phyloP scores from a whole-genome alignment of 2,113 vertebrate species.

The Caloenas nicobarica region DNA sequence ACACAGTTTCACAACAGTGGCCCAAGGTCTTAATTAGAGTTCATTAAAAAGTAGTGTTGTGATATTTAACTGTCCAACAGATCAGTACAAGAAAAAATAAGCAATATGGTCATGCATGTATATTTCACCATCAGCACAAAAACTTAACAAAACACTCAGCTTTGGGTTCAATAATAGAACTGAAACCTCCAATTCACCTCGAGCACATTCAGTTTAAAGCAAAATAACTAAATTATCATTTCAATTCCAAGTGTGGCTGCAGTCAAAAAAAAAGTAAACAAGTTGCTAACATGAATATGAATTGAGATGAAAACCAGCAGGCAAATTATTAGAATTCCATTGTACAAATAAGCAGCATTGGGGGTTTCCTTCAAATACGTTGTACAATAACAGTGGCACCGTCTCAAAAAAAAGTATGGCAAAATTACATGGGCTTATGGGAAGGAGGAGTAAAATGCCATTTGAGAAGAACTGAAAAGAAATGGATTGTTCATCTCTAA shows the following conservation, averaged over 20 bases:
- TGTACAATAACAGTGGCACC: not conserved
- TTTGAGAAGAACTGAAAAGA: constrained; percentile 4
- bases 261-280: not conserved
- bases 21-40: not conserved
- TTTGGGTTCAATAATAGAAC: not conserved
- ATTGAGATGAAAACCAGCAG: not conserved
- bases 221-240: constrained; percentile 11
- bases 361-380: not conserved
- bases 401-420: not conserved
- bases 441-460: not conserved
- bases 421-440: not conserved
- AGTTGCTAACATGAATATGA: not conserved
- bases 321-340: constrained; percentile 1
- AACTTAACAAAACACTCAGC: not conserved
- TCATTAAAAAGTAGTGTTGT: not conserved
- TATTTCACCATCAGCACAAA: not conserved
- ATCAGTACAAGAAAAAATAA: not conserved
- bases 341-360: not conserved
- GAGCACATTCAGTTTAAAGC: not conserved
- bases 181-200: not conserved
- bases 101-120: not conserved
- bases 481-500: not conserved
- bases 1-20: not conserved
- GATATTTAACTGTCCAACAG: not conserved
- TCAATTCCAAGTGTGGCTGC: not conserved